phyloP scores from a whole-genome alignment of 2,888 invertebrate species.

The Agonum fuliginosum region DNA sequence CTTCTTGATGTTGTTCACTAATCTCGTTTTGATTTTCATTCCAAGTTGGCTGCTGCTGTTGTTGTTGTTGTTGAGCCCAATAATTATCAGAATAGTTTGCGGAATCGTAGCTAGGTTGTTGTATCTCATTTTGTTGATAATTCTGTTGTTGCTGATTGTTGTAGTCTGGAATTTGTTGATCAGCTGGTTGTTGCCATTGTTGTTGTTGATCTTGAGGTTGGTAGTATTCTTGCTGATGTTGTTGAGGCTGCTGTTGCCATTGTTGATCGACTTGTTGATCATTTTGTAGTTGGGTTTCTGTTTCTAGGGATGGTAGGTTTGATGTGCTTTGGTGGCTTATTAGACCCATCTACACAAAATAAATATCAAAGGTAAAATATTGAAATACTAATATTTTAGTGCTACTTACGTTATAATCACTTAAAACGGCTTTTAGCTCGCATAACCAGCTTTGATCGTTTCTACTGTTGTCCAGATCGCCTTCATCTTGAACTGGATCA shows the following conservation, averaged over 20 bases:
- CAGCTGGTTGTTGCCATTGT: conserved; percentile 60
- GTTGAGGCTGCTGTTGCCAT: conserved; percentile 65
- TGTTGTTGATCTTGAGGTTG: conserved; percentile 64
- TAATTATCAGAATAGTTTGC: conserved; percentile 56
- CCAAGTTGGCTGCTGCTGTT: conserved; percentile 64
- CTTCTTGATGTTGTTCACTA: conserved; percentile 64
- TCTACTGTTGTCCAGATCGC: conserved; percentile 67
- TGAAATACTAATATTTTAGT: not conserved
- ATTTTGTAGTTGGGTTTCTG: conserved; percentile 62
- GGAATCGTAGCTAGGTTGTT: conserved; percentile 59
- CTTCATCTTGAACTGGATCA: conserved; percentile 70
- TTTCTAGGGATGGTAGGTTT: conserved; percentile 61
- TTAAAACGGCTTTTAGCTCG: conserved; percentile 72
- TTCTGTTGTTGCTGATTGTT: conserved; percentile 58
- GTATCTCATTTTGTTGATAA: conserved; percentile 59
- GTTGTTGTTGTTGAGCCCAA: conserved; percentile 65
- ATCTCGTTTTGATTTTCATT: conserved; percentile 59
- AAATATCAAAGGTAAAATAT: conserved; percentile 16
- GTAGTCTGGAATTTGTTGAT: conserved; percentile 46
- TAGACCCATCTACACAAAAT: conserved; percentile 65
- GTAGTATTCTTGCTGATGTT: conserved; percentile 63
- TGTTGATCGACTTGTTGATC: conserved; percentile 65
- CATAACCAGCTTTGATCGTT: conserved; percentile 78
- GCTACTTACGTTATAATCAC: conserved; percentile 72
- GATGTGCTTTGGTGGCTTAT: conserved; percentile 64